These are phyloP conservation scores for Prostheceraeus crozeri DNA, from an alignment of 2,888 invertebrate species.

Conservation along the genomic window DNA sequence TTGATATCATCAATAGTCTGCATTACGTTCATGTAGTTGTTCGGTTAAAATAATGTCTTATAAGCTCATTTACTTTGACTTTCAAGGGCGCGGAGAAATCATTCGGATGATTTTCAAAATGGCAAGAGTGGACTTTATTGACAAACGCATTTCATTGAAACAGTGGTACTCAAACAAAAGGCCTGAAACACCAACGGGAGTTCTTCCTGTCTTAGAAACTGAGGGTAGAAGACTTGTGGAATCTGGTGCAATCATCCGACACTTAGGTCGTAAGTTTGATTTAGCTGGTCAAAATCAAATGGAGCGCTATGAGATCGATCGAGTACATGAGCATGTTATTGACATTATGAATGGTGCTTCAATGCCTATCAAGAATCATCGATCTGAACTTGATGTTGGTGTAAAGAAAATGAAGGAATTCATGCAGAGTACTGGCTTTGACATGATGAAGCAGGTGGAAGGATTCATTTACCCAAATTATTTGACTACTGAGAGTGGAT, in stretches of 20 bases:
- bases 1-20: too few species aligned
- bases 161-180: slow-evolving; percentile 29
- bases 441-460: too few species aligned
- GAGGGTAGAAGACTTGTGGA: slow-evolving; percentile 21
- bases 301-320: slow-evolving; percentile 24
- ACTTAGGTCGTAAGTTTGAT: slow-evolving; percentile 25
- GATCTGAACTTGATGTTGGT: too few species aligned
- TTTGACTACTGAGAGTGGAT: too few species aligned
- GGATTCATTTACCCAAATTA: too few species aligned
- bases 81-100: slow-evolving; percentile 23
- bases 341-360: too few species aligned
- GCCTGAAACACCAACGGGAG: slow-evolving; percentile 21
- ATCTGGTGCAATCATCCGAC: slow-evolving; percentile 28
- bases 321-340: too few species aligned
- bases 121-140: slow-evolving; percentile 23
- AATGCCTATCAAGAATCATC: too few species aligned
- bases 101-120: slow-evolving; percentile 27
- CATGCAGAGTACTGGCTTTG: too few species aligned
- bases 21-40: too few species aligned
- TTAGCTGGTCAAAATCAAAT: slow-evolving; percentile 5
- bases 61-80: slow-evolving; percentile 7
- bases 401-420: too few species aligned
- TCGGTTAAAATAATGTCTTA: too few species aligned
- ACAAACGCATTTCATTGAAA: slow-evolving; percentile 20
- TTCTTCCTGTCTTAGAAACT: slow-evolving; percentile 13